Percentiles rank a stretch among this genome's conserved stretches.
Evolutionary conservation across 1,140 invertebrate genomes (phyloP).

Genomic region (Drosophila pseudoobscura): DNA sequence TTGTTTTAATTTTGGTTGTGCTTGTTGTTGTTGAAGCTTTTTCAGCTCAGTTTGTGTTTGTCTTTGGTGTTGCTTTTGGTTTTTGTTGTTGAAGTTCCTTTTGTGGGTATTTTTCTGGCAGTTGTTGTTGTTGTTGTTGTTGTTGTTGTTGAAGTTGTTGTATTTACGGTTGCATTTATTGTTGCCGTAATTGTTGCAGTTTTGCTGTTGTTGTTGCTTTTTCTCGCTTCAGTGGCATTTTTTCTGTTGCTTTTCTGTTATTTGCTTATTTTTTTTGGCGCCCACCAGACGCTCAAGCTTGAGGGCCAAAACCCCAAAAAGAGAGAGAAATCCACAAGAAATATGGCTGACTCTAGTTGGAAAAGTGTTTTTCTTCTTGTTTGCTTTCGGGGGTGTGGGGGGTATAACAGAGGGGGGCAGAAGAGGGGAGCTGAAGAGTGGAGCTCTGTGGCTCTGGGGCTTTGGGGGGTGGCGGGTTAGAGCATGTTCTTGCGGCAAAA

Average conservation of each 20-base stretch:
- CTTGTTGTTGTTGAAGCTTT: too few relatives aligned
- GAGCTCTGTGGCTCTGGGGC: neutral
- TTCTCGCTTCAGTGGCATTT: slow-evolving; percentile 30
- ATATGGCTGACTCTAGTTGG: slow-evolving; percentile 30
- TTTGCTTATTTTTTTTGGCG: slow-evolving; percentile 19
- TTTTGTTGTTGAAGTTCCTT: too few relatives aligned
- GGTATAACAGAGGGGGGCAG: neutral
- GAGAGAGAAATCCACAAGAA: slow-evolving; percentile 24
- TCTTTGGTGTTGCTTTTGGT: too few relatives aligned
- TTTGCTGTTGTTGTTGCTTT: neutral
- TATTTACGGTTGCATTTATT: slow-evolving; percentile 18
- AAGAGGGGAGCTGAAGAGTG: too few relatives aligned
- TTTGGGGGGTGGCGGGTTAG: too few relatives aligned
- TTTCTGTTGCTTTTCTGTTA: slow-evolving; percentile 1
- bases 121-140: slow-evolving; percentile 60
- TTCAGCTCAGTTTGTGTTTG: too few relatives aligned
- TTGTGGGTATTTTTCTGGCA: too few relatives aligned
- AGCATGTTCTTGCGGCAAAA: slow-evolving; percentile 18
- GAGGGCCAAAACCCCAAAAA: slow-evolving; percentile 13
- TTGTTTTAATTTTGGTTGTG: too few relatives aligned
- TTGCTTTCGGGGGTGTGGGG: neutral
- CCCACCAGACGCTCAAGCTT: slow-evolving; percentile 11
- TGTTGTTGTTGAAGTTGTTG: slow-evolving; percentile 57
- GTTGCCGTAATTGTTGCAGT: slow-evolving; percentile 13
- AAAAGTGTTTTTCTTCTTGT: slow-evolving; percentile 39